These are phyloP conservation scores for Eulemur albifrons DNA, from an alignment of 2,797 vertebrate species.

Conservation along the genomic window DNA sequence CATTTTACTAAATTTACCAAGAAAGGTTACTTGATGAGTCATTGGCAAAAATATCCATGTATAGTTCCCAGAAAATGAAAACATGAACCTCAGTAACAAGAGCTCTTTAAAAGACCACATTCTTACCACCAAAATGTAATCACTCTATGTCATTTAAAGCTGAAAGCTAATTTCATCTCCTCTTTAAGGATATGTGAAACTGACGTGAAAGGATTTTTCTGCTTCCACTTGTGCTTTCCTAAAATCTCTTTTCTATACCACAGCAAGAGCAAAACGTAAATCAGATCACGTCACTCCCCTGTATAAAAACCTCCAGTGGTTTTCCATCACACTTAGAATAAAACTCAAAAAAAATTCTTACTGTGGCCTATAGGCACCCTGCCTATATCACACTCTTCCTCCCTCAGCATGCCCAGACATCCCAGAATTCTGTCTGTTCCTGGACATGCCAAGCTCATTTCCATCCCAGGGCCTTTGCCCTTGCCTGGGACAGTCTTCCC, in stretches of 20 bases:
- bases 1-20: constrained; percentile 48
- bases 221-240: constrained; percentile 59
- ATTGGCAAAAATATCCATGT: constrained; percentile 53
- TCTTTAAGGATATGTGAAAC: constrained; percentile 45
- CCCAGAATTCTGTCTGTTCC: neutral
- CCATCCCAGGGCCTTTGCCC: neutral
- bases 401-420: neutral
- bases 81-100: constrained; percentile 16
- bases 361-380: neutral
- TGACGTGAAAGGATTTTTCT: constrained; percentile 54
- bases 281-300: neutral
- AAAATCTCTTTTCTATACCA: constrained; percentile 24
- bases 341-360: neutral
- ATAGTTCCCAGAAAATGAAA: constrained; percentile 57
- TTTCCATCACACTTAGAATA: neutral
- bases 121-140: constrained; percentile 33
- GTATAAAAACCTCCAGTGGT: neutral
- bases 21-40: constrained; percentile 60
- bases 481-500: neutral
- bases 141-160: constrained; percentile 22
- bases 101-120: constrained; percentile 30
- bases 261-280: constrained; percentile 20
- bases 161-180: constrained; percentile 55
- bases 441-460: neutral
- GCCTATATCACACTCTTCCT: neutral